Conservation (phyloP, 1,140 invertebrate genomes). For the Pseudomyrmex cubaensis region DNA sequence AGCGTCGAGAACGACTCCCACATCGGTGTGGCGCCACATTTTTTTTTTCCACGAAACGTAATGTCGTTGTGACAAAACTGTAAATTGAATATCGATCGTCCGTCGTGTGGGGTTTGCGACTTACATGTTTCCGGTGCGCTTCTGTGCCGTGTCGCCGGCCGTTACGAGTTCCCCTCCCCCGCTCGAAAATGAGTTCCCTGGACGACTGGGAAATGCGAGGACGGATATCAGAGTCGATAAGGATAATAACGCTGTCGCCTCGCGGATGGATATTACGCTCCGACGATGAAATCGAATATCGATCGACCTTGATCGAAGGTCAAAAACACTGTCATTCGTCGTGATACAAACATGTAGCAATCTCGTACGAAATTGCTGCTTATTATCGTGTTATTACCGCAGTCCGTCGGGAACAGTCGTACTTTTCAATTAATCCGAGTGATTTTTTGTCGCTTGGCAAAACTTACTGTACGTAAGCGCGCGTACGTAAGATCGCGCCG, state of each 20-base stretch:
- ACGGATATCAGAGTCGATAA: constrained; percentile 11
- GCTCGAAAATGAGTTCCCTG: constrained; percentile 52
- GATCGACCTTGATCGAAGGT: constrained; percentile 42
- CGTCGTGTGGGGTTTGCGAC: neutral
- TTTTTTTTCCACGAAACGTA: constrained; percentile 75
- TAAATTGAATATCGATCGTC: constrained; percentile 84
- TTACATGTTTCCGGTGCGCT: constrained; percentile 41
- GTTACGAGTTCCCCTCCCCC: constrained; percentile 67
- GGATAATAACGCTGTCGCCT: neutral
- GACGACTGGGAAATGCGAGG: constrained; percentile 24
- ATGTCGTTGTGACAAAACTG: constrained; percentile 82
- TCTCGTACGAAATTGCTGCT: constrained; percentile 42
- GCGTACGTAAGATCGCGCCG: neutral
- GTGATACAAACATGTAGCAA: constrained; percentile 11
- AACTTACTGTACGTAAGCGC: neutral
- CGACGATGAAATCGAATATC: constrained; percentile 13
- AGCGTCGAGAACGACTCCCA: constrained; percentile 50
- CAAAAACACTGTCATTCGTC: neutral
- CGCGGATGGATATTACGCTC: constrained; percentile 28
- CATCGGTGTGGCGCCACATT: neutral
- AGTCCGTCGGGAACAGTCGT: constrained; percentile 7
- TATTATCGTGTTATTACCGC: constrained; percentile 35
- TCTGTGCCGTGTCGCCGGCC: constrained; percentile 78
- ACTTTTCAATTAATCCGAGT: constrained; percentile 35
- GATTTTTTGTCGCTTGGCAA: constrained; percentile 41